Percentiles rank a stretch among this genome's conserved stretches.
phyloP scores from a whole-genome alignment of 2,797 vertebrate species.

The Parauchenoglanis punctatus region DNA sequence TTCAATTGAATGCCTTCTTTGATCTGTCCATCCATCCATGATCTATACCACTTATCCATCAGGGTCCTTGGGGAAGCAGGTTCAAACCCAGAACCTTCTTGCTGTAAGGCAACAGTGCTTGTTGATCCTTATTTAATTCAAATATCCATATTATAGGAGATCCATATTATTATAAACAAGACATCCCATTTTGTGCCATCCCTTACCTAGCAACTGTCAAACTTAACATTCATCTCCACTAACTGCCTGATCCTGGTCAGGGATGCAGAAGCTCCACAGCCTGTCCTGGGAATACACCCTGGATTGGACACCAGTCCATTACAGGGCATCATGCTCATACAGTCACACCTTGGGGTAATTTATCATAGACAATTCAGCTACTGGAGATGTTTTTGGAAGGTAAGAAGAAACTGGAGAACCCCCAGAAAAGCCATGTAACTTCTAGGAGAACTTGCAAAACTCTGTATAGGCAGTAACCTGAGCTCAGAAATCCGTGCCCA shows the following conservation, averaged over 20 bases:
- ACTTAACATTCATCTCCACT: background rate
- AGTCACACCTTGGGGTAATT: background rate
- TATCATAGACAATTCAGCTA: background rate
- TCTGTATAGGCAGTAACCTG: background rate
- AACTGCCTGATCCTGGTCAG: background rate
- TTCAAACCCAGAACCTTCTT: no score
- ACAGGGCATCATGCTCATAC: no score
- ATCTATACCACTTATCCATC: no score
- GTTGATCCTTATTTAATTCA: no score
- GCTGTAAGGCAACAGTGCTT: no score
- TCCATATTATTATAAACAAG: background rate
- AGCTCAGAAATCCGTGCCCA: background rate
- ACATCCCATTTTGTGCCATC: background rate
- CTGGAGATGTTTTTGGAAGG: background rate
- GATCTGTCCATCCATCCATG: no score
- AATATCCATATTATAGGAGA: background rate
- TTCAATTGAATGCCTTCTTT: background rate
- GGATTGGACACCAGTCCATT: background rate
- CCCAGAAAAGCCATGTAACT: background rate
- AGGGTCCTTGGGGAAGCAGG: no score
- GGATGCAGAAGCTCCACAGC: background rate
- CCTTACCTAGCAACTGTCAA: background rate
- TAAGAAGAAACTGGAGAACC: background rate
- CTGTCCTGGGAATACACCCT: background rate
- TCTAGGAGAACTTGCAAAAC: background rate